phyloP scores from a whole-genome alignment of 2,888 invertebrate genomes.

The Meandrusa payeni region DNA sequence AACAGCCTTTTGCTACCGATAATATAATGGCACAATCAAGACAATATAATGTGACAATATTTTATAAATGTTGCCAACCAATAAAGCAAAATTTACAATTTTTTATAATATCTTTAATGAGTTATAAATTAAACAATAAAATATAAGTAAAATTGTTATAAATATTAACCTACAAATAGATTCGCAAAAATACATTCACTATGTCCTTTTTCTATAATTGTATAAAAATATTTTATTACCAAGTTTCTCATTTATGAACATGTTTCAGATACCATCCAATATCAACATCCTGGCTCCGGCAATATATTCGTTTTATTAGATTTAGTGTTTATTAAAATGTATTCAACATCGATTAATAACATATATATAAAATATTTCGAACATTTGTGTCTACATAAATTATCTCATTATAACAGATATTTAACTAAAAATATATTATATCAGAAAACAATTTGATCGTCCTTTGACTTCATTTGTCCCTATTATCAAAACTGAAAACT shows the following conservation, averaged over 20 bases:
- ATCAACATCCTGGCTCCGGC: constrained; percentile 25
- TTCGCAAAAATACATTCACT: too few relatives aligned
- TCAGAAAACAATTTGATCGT: constrained; percentile 42
- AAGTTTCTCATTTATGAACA: not conserved
- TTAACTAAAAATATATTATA: constrained; percentile 24
- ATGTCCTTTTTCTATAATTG: too few relatives aligned
- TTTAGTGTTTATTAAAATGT: constrained; percentile 45
- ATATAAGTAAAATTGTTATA: too few relatives aligned
- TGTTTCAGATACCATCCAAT: constrained; percentile 18
- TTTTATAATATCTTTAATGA: too few relatives aligned
- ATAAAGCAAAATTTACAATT: too few relatives aligned
- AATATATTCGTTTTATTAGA: constrained; percentile 29
- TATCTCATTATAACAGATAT: constrained; percentile 32
- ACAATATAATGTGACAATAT: too few relatives aligned
- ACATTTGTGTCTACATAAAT: constrained; percentile 27
- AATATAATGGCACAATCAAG: too few relatives aligned
- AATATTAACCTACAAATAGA: too few relatives aligned
- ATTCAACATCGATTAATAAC: constrained; percentile 37
- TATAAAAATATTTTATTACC: too few relatives aligned
- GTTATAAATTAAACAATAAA: too few relatives aligned
- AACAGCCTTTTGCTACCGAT: too few relatives aligned
- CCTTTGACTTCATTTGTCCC: constrained; percentile 42
- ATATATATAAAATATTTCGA: constrained; percentile 26
- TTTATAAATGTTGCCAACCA: too few relatives aligned
- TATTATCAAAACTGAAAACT: constrained; percentile 42